phyloP scores from a whole-genome alignment of 2,888 invertebrate genomes.

The Cyclophora albipunctata region DNA sequence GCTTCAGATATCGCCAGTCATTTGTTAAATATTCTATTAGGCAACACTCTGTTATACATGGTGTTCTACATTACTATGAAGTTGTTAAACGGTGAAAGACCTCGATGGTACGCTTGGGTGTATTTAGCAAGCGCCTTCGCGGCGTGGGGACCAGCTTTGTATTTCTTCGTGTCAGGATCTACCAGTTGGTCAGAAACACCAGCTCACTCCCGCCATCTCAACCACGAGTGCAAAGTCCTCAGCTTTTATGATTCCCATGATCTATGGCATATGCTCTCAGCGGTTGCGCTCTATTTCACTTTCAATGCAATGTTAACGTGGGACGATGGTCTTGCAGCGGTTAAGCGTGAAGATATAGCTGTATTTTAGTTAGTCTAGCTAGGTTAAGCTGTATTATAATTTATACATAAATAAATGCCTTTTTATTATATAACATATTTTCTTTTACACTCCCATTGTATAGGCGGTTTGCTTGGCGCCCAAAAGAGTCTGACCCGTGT shows the following conservation, averaged over 20 bases:
- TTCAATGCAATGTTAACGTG: conserved; percentile 88
- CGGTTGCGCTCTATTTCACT: conserved; percentile 86
- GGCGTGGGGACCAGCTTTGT: conserved; percentile 82
- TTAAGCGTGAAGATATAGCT: conserved; percentile 82
- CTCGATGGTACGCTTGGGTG: conserved; percentile 75
- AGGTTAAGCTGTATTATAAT: too few species aligned
- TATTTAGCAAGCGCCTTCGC: conserved; percentile 79
- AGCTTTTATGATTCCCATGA: conserved; percentile 91
- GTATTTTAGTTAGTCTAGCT: conserved; percentile 77
- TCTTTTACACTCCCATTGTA: background rate
- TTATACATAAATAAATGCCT: too few species aligned
- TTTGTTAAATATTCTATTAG: conserved; percentile 85
- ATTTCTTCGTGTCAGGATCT: conserved; percentile 53
- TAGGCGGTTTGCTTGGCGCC: too few species aligned
- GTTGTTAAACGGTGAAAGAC: conserved; percentile 80
- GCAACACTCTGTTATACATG: conserved; percentile 87
- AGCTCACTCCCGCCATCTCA: conserved; percentile 79
- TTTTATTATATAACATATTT: too few species aligned
- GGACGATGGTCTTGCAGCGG: conserved; percentile 87
- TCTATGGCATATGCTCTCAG: conserved; percentile 92
- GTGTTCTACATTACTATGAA: conserved; percentile 91
- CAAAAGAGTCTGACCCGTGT: too few species aligned
- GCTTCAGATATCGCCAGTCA: conserved; percentile 86
- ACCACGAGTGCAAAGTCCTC: conserved; percentile 51
- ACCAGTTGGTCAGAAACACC: conserved; percentile 73